Conservation (phyloP, 2,797 vertebrate species). For the Aphelocoma californica region DNA sequence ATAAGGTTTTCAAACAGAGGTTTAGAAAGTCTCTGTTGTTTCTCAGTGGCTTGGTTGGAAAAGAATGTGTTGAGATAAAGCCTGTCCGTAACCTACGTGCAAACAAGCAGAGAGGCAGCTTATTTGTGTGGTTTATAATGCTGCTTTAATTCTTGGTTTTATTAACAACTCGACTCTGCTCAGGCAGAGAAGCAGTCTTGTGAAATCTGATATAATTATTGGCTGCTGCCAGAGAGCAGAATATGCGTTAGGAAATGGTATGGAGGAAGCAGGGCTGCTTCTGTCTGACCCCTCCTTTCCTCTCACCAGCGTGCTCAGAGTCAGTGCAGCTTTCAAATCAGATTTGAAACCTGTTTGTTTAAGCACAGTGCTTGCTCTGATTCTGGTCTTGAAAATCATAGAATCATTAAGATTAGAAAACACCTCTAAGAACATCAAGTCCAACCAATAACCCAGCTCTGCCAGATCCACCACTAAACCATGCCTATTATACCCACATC, state of each 20-base stretch:
- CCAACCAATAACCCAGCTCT: not conserved
- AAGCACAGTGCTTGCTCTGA: not conserved
- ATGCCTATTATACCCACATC: not conserved
- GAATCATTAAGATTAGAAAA: not conserved
- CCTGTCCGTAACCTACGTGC: not conserved
- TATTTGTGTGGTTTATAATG: not conserved
- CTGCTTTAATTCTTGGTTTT: not conserved
- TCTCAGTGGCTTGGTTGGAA: not conserved
- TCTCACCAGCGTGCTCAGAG: accelerated
- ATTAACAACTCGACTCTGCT: not conserved
- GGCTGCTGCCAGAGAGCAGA: not conserved
- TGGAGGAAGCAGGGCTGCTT: not conserved
- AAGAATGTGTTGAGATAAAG: not conserved
- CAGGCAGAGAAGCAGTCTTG: not conserved
- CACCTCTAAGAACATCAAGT: accelerated
- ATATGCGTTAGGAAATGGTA: not conserved
- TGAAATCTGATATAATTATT: not conserved
- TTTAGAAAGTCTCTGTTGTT: not conserved
- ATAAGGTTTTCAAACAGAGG: not conserved
- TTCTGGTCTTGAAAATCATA: not conserved
- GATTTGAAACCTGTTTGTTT: not conserved
- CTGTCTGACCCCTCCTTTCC: not conserved
- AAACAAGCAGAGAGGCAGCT: not conserved
- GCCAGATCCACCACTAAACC: not conserved
- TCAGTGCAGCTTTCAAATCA: not conserved